phyloP scores from a whole-genome alignment of 2,113 vertebrate species.

The Tupaia chinensis region DNA sequence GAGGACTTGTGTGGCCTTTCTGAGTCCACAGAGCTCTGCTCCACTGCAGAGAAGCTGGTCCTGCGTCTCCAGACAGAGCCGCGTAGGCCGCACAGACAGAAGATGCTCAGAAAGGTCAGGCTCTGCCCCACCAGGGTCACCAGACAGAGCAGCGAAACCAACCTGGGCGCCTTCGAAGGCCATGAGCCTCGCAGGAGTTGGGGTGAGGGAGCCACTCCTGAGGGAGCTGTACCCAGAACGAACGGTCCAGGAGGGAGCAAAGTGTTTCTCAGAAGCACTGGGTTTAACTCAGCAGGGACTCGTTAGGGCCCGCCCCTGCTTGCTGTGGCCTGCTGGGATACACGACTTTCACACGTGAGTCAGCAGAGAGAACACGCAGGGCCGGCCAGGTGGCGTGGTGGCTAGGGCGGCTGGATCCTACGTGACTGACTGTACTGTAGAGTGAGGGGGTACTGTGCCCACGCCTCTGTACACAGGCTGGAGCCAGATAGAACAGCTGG shows the following conservation, averaged over 20 bases:
- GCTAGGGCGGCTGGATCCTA: too few relatives aligned
- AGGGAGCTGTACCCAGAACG: background rate
- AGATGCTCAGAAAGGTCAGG: conserved; percentile 2
- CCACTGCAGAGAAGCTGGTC: background rate
- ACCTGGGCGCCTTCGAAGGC: background rate
- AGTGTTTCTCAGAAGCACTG: background rate
- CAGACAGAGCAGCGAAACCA: background rate
- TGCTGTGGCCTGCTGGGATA: background rate
- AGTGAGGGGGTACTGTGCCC: too few relatives aligned
- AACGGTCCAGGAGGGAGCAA: background rate
- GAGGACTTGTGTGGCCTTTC: background rate
- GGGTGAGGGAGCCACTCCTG: background rate
- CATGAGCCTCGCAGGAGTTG: background rate
- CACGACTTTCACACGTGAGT: background rate
- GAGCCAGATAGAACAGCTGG: too few relatives aligned
- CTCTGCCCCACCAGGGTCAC: too few relatives aligned
- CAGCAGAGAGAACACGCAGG: background rate
- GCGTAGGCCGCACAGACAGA: background rate
- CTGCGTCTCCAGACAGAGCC: background rate
- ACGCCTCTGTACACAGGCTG: too few relatives aligned
- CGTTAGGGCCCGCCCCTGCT: background rate
- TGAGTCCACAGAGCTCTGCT: background rate
- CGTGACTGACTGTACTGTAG: too few relatives aligned
- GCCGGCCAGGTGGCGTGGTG: too few relatives aligned
- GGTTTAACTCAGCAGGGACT: background rate